Conservation (phyloP, 2,888 invertebrate species). For the Orthosia gracilis region DNA sequence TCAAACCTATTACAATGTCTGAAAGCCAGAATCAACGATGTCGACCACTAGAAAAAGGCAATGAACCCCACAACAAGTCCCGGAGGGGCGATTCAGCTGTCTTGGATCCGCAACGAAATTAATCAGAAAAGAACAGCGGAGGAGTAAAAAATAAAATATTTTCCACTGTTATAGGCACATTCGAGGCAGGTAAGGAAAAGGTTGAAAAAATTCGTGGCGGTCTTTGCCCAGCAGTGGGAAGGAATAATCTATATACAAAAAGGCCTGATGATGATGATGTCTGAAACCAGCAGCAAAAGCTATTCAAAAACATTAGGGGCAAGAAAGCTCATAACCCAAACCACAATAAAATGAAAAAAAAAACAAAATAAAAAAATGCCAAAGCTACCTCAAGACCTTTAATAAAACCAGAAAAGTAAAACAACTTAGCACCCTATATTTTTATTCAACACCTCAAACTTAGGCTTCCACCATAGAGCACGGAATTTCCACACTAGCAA, state of each 20-base stretch:
- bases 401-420: slow-evolving; percentile 10
- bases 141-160: neutral
- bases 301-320: neutral
- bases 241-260: neutral
- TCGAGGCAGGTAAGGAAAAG: no score
- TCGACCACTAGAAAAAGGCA: neutral
- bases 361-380: no score
- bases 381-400: neutral
- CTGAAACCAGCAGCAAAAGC: neutral
- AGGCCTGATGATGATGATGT: neutral
- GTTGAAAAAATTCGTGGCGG: neutral
- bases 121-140: neutral
- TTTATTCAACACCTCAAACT: slow-evolving; percentile 42
- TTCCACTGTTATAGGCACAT: no score
- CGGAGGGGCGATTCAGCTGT: neutral
- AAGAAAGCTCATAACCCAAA: neutral
- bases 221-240: neutral
- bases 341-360: neutral
- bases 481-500: neutral
- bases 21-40: neutral
- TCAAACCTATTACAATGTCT: neutral
- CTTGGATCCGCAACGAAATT: neutral
- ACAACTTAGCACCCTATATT: slow-evolving; percentile 17
- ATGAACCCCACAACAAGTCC: neutral
- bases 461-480: neutral